A percentile compares a stretch with the other conserved stretches of the same genome.
Evolutionary conservation across 2,888 invertebrate genomes (phyloP).

Genomic region (Brachyopa scutellaris): DNA sequence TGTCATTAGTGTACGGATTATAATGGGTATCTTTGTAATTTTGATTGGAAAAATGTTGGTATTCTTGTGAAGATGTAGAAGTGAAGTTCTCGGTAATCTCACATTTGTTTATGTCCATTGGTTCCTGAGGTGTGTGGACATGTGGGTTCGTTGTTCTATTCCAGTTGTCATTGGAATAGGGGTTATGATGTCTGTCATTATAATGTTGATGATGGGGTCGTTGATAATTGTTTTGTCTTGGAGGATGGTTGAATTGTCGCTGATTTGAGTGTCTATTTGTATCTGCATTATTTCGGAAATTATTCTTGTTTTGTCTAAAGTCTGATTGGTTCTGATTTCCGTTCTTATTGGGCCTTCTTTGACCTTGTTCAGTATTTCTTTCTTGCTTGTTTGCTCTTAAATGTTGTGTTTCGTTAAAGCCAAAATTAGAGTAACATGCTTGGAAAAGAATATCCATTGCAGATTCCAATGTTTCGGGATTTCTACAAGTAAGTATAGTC

Average conservation of each 20-base stretch:
- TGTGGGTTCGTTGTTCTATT: slow-evolving; percentile 6
- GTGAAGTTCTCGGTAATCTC: slow-evolving; percentile 38
- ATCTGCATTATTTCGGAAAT: not conserved
- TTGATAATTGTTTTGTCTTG: not conserved
- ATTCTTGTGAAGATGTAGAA: too few relatives aligned
- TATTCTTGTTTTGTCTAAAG: not conserved
- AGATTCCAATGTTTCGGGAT: slow-evolving; percentile 54
- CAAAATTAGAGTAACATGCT: slow-evolving; percentile 69
- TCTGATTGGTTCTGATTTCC: not conserved
- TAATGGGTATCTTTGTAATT: too few relatives aligned
- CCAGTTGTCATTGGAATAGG: slow-evolving; percentile 28
- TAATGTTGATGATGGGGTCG: not conserved
- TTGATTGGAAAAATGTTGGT: too few relatives aligned
- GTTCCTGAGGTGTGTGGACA: slow-evolving; percentile 29
- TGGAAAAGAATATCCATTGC: slow-evolving; percentile 69
- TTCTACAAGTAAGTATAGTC: slow-evolving; percentile 53
- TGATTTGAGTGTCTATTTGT: slow-evolving; percentile 10
- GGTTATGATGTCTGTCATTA: slow-evolving; percentile 6
- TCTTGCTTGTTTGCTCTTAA: too few relatives aligned
- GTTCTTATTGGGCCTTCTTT: too few relatives aligned
- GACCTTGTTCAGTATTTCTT: too few relatives aligned
- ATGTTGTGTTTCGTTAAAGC: slow-evolving; percentile 4
- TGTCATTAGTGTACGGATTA: too few relatives aligned
- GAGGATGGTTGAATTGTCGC: slow-evolving; percentile 1
- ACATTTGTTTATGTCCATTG: slow-evolving; percentile 53